Conservation (phyloP, 2,797 vertebrate species). For the Florisuga fusca region DNA sequence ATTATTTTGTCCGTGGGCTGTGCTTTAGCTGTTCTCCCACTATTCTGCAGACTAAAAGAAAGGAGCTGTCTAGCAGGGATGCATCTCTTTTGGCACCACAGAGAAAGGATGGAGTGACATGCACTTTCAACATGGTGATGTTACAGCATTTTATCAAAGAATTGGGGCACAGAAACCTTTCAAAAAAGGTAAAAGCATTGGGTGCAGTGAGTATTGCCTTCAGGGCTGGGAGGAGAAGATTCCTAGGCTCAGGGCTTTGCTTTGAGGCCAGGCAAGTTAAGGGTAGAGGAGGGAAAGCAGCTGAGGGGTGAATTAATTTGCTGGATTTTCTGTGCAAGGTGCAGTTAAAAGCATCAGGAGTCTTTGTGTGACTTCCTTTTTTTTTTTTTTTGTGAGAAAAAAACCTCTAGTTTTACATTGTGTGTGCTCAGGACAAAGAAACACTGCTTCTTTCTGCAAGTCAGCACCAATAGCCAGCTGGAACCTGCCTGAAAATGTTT, state of each 20-base stretch:
- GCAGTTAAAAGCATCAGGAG: background rate
- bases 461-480: constrained; percentile 43
- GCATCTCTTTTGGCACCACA: background rate
- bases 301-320: background rate
- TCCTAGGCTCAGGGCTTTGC: background rate
- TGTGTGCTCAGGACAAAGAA: constrained; percentile 18
- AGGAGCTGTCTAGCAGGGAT: background rate
- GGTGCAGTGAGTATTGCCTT: background rate
- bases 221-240: background rate
- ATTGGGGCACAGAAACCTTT: background rate
- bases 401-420: constrained; percentile 13
- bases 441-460: constrained; percentile 27
- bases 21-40: background rate
- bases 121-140: background rate
- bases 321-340: background rate
- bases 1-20: background rate
- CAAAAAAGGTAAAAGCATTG: background rate
- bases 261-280: background rate
- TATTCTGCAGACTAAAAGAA: background rate
- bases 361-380: background rate
- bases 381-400: constrained; percentile 29
- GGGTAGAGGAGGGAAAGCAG: background rate
- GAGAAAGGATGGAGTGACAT: rapidly evolving
- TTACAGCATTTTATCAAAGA: background rate
- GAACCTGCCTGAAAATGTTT: constrained; percentile 32